phyloP scores from a whole-genome alignment of 2,888 invertebrate species.

The Heteropelma amictum region DNA sequence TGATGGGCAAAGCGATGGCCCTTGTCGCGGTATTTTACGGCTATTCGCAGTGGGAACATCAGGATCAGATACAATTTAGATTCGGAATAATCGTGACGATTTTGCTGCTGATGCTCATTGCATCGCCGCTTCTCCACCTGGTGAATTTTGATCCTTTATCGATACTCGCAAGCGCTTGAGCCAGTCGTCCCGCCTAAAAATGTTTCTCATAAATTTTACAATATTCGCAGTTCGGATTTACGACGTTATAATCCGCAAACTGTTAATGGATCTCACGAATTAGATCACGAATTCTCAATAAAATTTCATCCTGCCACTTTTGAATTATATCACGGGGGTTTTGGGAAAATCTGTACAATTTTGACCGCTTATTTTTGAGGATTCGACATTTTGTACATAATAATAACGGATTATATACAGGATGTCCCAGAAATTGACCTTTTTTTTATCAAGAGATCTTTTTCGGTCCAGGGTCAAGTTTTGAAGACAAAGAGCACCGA shows the following conservation, averaged over 20 bases:
- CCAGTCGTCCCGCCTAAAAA: background rate
- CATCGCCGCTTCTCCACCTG: slow-evolving; percentile 85
- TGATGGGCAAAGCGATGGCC: slow-evolving; percentile 79
- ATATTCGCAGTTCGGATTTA: too few relatives aligned
- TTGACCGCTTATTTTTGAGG: too few relatives aligned
- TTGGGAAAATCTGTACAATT: too few relatives aligned
- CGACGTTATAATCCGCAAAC: too few relatives aligned
- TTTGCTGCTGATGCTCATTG: slow-evolving; percentile 84
- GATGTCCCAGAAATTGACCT: too few relatives aligned
- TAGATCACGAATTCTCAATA: too few relatives aligned
- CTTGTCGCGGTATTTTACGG: slow-evolving; percentile 82
- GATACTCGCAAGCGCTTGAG: background rate
- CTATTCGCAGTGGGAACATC: slow-evolving; percentile 84
- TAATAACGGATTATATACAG: too few relatives aligned
- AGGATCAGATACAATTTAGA: slow-evolving; percentile 83
- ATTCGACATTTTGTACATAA: too few relatives aligned
- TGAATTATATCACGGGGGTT: too few relatives aligned
- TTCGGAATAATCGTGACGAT: slow-evolving; percentile 86
- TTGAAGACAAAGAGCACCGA: slow-evolving; percentile 90
- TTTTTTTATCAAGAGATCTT: background rate
- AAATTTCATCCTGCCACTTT: too few relatives aligned
- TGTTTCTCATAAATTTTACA: slow-evolving; percentile 4
- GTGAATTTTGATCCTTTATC: slow-evolving; percentile 79
- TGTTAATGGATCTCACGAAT: too few relatives aligned
- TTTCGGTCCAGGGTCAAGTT: slow-evolving; percentile 83